Percentiles rank a stretch among this genome's conserved stretches.
Conservation (phyloP, 2,888 invertebrate species). For the Ectemnius cavifrons region DNA sequence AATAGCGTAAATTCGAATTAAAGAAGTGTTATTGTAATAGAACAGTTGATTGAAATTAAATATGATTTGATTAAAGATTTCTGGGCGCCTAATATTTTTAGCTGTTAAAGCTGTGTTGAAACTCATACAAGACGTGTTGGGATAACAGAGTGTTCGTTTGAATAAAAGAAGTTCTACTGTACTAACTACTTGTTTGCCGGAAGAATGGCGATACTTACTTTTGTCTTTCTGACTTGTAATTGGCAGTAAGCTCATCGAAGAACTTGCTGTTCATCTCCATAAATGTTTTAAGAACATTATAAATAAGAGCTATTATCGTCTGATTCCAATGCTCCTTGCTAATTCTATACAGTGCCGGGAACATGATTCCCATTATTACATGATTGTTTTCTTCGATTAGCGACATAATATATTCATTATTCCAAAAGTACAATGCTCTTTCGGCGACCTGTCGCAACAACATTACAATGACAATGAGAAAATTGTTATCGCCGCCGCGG, state of each 20-base stretch:
- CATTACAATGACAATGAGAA: not conserved
- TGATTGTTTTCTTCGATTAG: constrained; percentile 99
- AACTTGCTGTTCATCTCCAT: constrained; percentile 99
- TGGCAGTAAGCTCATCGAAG: constrained; percentile 98
- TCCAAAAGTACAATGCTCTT: constrained; percentile 99
- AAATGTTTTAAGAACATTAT: constrained; percentile 99
- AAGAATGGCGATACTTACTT: constrained; percentile 85
- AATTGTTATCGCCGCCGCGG: too few species aligned
- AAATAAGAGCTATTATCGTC: constrained; percentile 99
- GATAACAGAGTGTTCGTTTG: too few species aligned
- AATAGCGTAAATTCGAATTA: too few species aligned
- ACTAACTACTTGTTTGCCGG: not conserved
- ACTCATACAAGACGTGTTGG: too few species aligned
- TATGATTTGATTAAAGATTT: not conserved
- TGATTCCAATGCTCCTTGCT: constrained; percentile 99
- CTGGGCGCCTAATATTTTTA: too few species aligned
- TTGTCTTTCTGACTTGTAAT: constrained; percentile 99
- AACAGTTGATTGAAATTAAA: not conserved
- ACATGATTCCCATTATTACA: constrained; percentile 99
- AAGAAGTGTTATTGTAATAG: too few species aligned
- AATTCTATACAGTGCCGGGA: constrained; percentile 98
- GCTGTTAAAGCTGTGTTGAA: too few species aligned
- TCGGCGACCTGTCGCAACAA: constrained; percentile 91
- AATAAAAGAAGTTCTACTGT: too few species aligned
- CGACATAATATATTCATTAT: constrained; percentile 99